These are phyloP conservation scores for Drosophila subsilvestris DNA, from an alignment of 2,888 invertebrate species.

Conservation along the genomic window DNA sequence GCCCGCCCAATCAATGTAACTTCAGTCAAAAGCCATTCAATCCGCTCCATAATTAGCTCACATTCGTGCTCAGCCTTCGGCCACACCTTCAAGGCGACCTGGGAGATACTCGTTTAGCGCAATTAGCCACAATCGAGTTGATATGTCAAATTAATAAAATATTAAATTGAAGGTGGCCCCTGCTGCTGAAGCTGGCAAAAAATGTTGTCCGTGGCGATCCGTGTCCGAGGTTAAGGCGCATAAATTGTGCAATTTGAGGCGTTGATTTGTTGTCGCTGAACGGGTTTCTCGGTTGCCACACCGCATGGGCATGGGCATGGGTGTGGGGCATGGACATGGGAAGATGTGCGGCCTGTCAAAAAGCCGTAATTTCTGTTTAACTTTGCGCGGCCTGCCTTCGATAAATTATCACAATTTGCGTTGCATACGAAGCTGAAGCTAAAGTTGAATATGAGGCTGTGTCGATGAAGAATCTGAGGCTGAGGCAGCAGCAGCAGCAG, in stretches of 20 bases:
- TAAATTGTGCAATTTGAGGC: slow-evolving; percentile 75
- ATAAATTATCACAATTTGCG: slow-evolving; percentile 80
- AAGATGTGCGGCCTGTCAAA: slow-evolving; percentile 57
- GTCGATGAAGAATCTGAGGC: slow-evolving; percentile 40
- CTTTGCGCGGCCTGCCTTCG: slow-evolving; percentile 67
- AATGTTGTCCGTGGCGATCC: not conserved
- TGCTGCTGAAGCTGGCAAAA: slow-evolving; percentile 1
- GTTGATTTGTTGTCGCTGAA: slow-evolving; percentile 72
- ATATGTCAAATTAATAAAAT: slow-evolving; percentile 83
- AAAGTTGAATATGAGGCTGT: slow-evolving; percentile 8
- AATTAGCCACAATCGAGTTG: slow-evolving; percentile 84
- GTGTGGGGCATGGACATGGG: not conserved
- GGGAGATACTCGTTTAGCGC: slow-evolving; percentile 80
- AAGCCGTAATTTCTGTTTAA: slow-evolving; percentile 76
- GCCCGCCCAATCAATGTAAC: slow-evolving; percentile 6
- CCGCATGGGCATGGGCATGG: slow-evolving; percentile 4
- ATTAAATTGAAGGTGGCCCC: slow-evolving; percentile 70
- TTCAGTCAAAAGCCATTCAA: not conserved
- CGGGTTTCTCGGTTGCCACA: slow-evolving; percentile 45
- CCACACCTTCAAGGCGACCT: slow-evolving; percentile 51
- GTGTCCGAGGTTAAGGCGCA: slow-evolving; percentile 64
- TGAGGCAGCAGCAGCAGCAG: slow-evolving; percentile 33
- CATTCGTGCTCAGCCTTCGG: slow-evolving; percentile 45
- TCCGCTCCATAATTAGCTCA: slow-evolving; percentile 53
- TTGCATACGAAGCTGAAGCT: slow-evolving; percentile 67